Evolutionary conservation across 2,888 invertebrate species (phyloP), one percentile per base, ranked within the genome.

Genomic region (Polydrusus tereticollis): DNA sequence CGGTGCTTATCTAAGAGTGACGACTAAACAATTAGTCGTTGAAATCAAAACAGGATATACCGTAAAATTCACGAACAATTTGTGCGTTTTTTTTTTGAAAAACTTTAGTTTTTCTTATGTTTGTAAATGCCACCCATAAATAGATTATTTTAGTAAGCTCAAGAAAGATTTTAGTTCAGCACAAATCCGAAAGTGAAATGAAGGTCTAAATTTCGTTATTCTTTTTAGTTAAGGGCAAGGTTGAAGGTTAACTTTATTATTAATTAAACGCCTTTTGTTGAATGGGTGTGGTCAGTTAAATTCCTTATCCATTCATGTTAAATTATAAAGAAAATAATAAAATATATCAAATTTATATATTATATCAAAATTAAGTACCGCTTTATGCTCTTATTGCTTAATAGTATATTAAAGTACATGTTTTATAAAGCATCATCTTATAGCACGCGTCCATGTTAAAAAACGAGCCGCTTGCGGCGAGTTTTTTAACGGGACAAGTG

Each of bases 1-100:
- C 68, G 50, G 41, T 59, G 59, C 68, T 68, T 68, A 59, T 50
- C 68, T 60, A 68, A 68, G 41, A 60, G 68, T 60, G 63, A 63
- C 50, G 33, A 41, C 33, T 21, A 20, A 60, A 45, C 7, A 58
- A 57, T 45, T 58, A 67, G 29, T 58, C 14, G 21, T 36, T 41
- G 43, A n/a, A 16, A 43, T 20, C 26, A 43, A 67, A 67, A 67
- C 58, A 52, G 52, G 52, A 52, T 52, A 52, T 52, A 52, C 52
- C 52, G 16, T 52, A 52, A 14, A 50, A 50, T 50, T 50, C 29
- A 7, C 10, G 29, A 29, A 12, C 8, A 45, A 45, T 18, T 45
- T 14, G 3, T 41, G 14, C 14, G 14, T 41, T 41, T 36, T 36
- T 2, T 36, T 36, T 6, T 10, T 36, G 5, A 36, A 10, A 36